Evolutionary conservation across 1,140 invertebrate genomes (phyloP), one percentile per base, ranked within the genome.

Genomic region (Cotesia typhae): DNA sequence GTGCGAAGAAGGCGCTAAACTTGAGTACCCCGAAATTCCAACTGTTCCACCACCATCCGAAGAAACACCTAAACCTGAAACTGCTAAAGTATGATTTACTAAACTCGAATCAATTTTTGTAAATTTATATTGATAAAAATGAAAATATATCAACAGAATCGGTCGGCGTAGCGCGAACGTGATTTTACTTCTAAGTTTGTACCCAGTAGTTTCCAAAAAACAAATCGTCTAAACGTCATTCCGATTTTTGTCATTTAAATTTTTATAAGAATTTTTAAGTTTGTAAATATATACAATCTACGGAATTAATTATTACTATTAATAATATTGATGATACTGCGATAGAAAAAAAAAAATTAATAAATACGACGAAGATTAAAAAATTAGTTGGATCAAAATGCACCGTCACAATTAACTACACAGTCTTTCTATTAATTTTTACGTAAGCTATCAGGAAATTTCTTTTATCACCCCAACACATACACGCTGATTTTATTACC

Each of bases 1-100:
- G 1, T 96, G 95, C 84, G 94, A 95, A 80, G 90, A 92, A 4
- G 95, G 94, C 20, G 92, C 91, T 20, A 93, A 92, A 75, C 87
- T 96, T 63, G 94, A 96, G 83, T 96, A 94, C 84, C 94, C 94
- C 0, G 93, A 95, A 76, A 90, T 95, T 74, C 90, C 92, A 57
- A 91, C 91, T 1, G 84, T 90, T 3, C 88, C 90, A 55, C 88
- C 91, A 72, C 65, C 71, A 59, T 74, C 82, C 74, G 79, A 85
- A 69, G 78, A 88, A 75, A 78, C 77, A 47, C 87, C 87, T 65
- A 89, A 90, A 71, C 12, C 72, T 5, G 28, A 72, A 68, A 67
- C 73, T 47, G 66, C 74, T 20, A 79, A 82, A 73, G 52, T 77
- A 67, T 79, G 77, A 75, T 51, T 10, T 17, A 5, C 52, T 17